Evolutionary conservation across 2,797 vertebrate genomes (phyloP).

Genomic region (Macrochelys suwanniensis): DNA sequence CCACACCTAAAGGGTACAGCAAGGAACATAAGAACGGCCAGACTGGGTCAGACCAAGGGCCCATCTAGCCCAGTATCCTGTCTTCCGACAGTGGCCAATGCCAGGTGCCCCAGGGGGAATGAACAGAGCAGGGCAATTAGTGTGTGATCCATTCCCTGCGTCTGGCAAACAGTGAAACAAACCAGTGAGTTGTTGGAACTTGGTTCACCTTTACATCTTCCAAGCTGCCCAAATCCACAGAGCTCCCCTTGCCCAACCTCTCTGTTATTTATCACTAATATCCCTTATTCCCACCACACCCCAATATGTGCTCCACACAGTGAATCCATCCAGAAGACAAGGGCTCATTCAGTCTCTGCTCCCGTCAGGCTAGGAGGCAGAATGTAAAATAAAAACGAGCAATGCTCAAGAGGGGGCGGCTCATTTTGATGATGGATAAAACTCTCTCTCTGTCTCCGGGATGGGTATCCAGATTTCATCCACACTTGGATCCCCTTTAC

Average conservation of each 20-base stretch:
- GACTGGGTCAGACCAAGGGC: too few species aligned
- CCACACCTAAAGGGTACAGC: too few species aligned
- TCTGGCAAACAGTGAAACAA: not conserved
- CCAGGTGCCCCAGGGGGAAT: too few species aligned
- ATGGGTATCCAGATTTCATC: not conserved
- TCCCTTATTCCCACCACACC: not conserved
- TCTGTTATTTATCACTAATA: not conserved
- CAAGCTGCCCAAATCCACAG: not conserved
- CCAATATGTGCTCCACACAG: too few species aligned
- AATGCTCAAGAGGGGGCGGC: not conserved
- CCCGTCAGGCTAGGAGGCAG: not conserved
- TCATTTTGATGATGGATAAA: not conserved
- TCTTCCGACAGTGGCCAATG: too few species aligned
- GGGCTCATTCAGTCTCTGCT: not conserved
- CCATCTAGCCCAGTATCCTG: too few species aligned
- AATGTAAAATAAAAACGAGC: not conserved
- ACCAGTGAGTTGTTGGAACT: not conserved
- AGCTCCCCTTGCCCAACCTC: too few species aligned
- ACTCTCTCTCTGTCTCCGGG: not conserved
- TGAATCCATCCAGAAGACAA: not conserved
- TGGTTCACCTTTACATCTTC: not conserved
- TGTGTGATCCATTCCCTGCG: too few species aligned
- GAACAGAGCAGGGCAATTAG: too few species aligned
- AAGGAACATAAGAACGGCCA: too few species aligned
- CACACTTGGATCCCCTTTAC: not conserved